Conservation (phyloP, 2,797 vertebrate species). For the Bradypodion pumilum region DNA sequence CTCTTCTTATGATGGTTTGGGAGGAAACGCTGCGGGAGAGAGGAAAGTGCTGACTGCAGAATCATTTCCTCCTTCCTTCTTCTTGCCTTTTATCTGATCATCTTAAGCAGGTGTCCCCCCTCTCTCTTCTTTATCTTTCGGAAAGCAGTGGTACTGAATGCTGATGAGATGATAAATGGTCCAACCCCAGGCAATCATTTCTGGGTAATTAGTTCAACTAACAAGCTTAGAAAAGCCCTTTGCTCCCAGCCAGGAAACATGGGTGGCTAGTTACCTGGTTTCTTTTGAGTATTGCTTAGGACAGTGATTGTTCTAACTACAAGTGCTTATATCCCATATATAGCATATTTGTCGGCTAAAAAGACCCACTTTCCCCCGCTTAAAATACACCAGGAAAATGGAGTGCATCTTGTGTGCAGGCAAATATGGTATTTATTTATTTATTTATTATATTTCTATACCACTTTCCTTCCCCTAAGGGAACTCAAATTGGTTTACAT, state of each 20-base stretch:
- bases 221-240: conserved; percentile 55
- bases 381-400: too few species aligned
- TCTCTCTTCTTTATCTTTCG: conserved; percentile 67
- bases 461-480: too few species aligned
- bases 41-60: conserved; percentile 65
- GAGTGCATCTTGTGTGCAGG: too few species aligned
- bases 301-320: conserved; percentile 18
- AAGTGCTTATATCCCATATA: neutral
- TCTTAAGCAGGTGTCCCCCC: conserved; percentile 65
- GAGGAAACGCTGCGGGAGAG: conserved; percentile 53
- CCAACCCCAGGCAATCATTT: conserved; percentile 70
- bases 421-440: too few species aligned
- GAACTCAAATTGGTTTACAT: too few species aligned
- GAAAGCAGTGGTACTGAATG: conserved; percentile 68
- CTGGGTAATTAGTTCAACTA: conserved; percentile 69
- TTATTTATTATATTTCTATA: too few species aligned
- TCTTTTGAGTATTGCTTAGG: neutral
- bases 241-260: conserved; percentile 59
- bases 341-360: too few species aligned
- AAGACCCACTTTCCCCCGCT: too few species aligned
- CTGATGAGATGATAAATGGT: conserved; percentile 74
- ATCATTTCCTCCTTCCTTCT: conserved; percentile 61
- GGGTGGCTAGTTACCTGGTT: conserved; percentile 50
- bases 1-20: conserved; percentile 39
- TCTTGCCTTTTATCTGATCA: conserved; percentile 68